Conservation (phyloP, 2,797 vertebrate genomes). For the Propithecus deckenii region DNA sequence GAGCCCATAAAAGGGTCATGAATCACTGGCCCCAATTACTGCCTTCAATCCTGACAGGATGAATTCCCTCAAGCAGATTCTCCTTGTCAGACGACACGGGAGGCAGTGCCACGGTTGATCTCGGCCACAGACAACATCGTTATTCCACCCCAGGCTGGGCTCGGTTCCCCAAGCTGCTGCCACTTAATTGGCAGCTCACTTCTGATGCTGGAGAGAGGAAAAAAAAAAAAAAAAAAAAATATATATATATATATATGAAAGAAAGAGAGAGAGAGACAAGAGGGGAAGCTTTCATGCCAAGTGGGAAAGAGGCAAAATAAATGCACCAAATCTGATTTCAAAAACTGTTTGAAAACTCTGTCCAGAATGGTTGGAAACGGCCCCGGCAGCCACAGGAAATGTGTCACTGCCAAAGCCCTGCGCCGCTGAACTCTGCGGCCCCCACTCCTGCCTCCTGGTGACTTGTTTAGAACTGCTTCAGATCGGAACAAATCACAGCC, state of each 20-base stretch:
- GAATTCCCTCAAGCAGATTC: conserved; percentile 45
- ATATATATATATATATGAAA: neutral
- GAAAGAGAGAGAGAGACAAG: neutral
- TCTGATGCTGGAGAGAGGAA: conserved; percentile 9
- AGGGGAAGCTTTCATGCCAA: conserved; percentile 49
- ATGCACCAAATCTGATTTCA: conserved; percentile 57
- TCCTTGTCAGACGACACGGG: conserved; percentile 37
- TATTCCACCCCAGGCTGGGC: conserved; percentile 53
- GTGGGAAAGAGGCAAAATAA: conserved; percentile 65
- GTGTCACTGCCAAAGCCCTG: neutral
- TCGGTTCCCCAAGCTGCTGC: neutral
- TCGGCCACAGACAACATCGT: conserved; percentile 47
- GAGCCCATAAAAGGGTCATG: conserved; percentile 71
- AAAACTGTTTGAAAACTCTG: conserved; percentile 65
- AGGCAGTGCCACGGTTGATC: neutral
- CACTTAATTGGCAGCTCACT: conserved; percentile 52
- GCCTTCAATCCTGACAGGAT: conserved; percentile 62
- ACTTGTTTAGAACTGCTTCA: conserved; percentile 69
- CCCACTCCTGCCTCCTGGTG: neutral
- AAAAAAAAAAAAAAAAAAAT: neutral
- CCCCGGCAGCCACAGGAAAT: neutral
- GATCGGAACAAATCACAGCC: conserved; percentile 60
- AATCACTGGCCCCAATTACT: conserved; percentile 77
- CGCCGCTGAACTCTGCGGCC: accelerated
- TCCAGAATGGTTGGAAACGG: neutral